Base-by-base conservation (phyloP, 2,113 vertebrate species). In the Zeus faber region DNA sequence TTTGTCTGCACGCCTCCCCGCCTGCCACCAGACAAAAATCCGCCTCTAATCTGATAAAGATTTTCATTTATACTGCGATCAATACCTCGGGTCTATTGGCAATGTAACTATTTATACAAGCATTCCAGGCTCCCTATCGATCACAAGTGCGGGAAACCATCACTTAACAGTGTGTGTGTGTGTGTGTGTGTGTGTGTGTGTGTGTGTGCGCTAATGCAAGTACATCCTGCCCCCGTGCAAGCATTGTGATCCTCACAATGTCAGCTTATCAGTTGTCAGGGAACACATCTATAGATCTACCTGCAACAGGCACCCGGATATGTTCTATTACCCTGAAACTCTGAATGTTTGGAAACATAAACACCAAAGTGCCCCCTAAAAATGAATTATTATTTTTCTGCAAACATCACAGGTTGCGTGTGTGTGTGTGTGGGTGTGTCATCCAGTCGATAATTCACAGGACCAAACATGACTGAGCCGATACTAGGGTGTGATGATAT, bases 51-150 rank as follows among this genome's bases (percentile, higher is more conserved):
- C 85, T 85, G 83, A 87, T 87, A 87, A 87, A 85, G 85, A 85
- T 87, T 87, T 87, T 87, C 83, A 87, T 87, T 87, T 86, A 87
- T 82, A 85, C 82, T 77, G 74, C 68, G 77, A 86, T 87, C 85
- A 84, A 87, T 87, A 87, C 74, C 77, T 54, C n/a, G 56, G 71
- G 77, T 85, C 83, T 85, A 85, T 87, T 70, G 70, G 79, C 80
- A 82, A 86, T 82, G 80, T 83, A 85, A 86, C 85, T 86, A 86
- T 87, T 87, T 85, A 86, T 86, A 86, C 82, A 82, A 86, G 80
- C 77, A 85, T 86, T 87, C 80, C 82, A 76, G 76, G 79, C 76
- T 79, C 69, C 66, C 65, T 73, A 85, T 87, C 58, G 83, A 87
- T 85, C 82, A 80, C 59, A 76, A 82, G 74, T 83, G 63, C 80